These are phyloP conservation scores for Mimachlamys varia DNA, from an alignment of 2,888 invertebrate genomes.

Conservation along the genomic window DNA sequence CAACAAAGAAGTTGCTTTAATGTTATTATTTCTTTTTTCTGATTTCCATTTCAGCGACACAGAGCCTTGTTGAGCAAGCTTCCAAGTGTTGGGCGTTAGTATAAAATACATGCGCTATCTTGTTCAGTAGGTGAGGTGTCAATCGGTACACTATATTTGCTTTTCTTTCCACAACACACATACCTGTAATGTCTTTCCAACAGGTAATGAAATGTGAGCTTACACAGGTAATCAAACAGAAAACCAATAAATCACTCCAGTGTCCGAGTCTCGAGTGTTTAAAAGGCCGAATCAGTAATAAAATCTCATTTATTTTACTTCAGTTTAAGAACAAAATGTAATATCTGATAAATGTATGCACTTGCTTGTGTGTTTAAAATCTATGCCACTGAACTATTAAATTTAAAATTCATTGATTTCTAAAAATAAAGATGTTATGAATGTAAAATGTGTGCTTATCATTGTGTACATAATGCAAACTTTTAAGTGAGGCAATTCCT, in stretches of 20 bases:
- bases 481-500: background rate
- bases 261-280: background rate
- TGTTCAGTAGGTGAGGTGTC: background rate
- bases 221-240: background rate
- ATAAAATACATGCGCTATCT: constrained; percentile 23
- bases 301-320: background rate
- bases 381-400: background rate
- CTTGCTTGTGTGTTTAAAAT: background rate
- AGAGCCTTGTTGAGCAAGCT: background rate
- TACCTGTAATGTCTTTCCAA: constrained; percentile 7
- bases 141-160: constrained; percentile 16
- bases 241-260: background rate
- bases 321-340: background rate
- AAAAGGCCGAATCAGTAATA: background rate
- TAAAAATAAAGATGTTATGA: background rate
- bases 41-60: background rate
- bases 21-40: background rate
- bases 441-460: background rate
- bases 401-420: background rate
- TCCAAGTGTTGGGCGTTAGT: background rate
- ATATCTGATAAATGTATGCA: background rate
- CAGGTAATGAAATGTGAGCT: background rate
- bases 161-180: constrained; percentile 16
- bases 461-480: background rate
- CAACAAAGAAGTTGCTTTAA: background rate